A percentile compares a stretch with the other conserved stretches of the same genome.
These are phyloP conservation scores for Hyperoplus immaculatus DNA, from an alignment of 2,797 vertebrate genomes.

Conservation along the genomic window DNA sequence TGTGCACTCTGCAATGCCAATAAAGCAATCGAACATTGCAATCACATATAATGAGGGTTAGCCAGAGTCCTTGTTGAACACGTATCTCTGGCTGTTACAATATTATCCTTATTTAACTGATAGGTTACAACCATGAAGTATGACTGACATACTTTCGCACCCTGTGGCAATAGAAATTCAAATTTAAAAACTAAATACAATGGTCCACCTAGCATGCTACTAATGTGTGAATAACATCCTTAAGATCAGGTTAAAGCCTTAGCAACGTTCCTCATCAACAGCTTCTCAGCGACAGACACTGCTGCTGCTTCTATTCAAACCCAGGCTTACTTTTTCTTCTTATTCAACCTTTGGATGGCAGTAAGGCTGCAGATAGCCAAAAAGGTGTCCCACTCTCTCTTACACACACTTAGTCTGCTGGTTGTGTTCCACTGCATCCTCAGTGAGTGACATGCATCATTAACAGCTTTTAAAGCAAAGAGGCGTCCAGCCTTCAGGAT, in stretches of 20 bases:
- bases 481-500: conserved; percentile 73
- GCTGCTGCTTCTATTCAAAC: conserved; percentile 58
- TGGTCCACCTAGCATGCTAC: background rate
- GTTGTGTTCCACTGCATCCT: conserved; percentile 75
- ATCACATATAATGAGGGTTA: background rate
- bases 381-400: conserved; percentile 76
- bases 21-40: background rate
- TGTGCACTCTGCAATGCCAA: background rate
- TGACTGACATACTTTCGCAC: background rate
- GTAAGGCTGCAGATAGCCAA: conserved; percentile 69
- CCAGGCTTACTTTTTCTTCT: conserved; percentile 37
- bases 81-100: background rate
- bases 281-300: background rate
- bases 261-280: background rate
- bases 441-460: conserved; percentile 83
- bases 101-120: background rate
- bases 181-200: background rate
- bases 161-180: background rate
- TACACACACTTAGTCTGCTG: conserved; percentile 59
- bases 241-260: conserved; percentile 7
- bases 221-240: background rate
- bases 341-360: conserved; percentile 65
- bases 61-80: background rate
- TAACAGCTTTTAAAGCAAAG: conserved; percentile 81
- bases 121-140: background rate